phyloP scores from a whole-genome alignment of 2,888 invertebrate species.

The Drosophila parthenogenetica region DNA sequence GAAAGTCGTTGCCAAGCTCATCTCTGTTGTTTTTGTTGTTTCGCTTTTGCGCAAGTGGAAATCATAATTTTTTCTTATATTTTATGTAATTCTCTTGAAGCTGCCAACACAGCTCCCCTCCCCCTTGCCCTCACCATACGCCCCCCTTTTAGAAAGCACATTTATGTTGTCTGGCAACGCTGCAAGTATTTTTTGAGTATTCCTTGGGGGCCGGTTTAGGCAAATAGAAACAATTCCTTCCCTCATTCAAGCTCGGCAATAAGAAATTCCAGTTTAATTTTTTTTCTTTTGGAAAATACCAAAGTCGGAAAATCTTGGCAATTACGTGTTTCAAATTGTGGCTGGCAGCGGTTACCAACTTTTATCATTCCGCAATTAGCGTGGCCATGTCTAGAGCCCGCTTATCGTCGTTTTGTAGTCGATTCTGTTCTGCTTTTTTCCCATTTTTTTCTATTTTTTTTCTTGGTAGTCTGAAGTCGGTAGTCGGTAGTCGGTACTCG shows the following conservation, averaged over 20 bases:
- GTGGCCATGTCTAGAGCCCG: conserved; percentile 67
- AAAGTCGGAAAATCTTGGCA: conserved; percentile 59
- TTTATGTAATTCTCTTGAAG: conserved; percentile 73
- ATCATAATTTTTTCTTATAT: conserved; percentile 74
- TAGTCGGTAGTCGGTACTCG: conserved; percentile 54
- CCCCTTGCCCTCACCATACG: background rate
- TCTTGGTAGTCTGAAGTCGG: background rate
- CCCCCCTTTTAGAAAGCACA: conserved; percentile 3
- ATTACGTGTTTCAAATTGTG: conserved; percentile 52
- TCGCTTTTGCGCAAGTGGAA: conserved; percentile 56
- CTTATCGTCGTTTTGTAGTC: conserved; percentile 62
- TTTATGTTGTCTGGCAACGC: conserved; percentile 64
- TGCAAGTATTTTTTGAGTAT: conserved; percentile 43
- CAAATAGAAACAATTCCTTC: conserved; percentile 55
- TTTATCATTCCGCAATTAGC: conserved; percentile 81
- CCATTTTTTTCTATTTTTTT: too few species aligned
- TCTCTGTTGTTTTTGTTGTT: conserved; percentile 31
- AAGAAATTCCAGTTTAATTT: conserved; percentile 33
- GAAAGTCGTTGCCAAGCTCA: conserved; percentile 29
- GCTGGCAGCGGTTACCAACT: conserved; percentile 50
- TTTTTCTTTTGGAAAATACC: conserved; percentile 5
- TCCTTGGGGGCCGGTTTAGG: conserved; percentile 77
- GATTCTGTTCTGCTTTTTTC: conserved; percentile 7
- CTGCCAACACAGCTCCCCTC: conserved; percentile 48
- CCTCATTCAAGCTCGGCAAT: conserved; percentile 31